These are phyloP conservation scores for Sander vitreus DNA, from an alignment of 2,113 vertebrate genomes.

Conservation along the genomic window DNA sequence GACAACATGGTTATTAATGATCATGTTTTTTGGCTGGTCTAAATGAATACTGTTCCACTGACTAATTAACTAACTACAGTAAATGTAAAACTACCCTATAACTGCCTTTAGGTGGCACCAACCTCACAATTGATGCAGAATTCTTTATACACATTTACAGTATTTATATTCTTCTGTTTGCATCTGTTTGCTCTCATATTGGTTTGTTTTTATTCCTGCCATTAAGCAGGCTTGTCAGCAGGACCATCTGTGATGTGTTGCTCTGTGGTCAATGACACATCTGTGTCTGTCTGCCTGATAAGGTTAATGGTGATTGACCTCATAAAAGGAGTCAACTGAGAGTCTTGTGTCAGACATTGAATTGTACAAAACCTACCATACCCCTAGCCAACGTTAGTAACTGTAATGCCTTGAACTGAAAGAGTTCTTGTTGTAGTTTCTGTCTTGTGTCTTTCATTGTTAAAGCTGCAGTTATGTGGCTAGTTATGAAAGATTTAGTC, in stretches of 20 bases:
- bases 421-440: background rate
- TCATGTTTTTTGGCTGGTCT: constrained; percentile 39
- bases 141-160: background rate
- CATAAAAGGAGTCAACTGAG: constrained; percentile 48
- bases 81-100: constrained; percentile 37
- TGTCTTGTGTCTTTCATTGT: background rate
- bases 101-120: constrained; percentile 58
- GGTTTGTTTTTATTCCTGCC: constrained; percentile 31
- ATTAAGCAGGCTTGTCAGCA: constrained; percentile 34
- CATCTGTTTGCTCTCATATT: constrained; percentile 41
- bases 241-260: constrained; percentile 66
- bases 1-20: constrained; percentile 40
- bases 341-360: constrained; percentile 32
- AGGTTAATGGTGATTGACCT: constrained; percentile 67
- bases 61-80: constrained; percentile 49
- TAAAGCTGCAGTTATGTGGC: constrained; percentile 4
- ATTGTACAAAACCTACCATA: background rate
- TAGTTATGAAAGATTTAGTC: background rate
- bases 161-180: constrained; percentile 28
- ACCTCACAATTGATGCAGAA: constrained; percentile 20
- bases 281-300: constrained; percentile 58
- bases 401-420: background rate
- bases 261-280: constrained; percentile 58
- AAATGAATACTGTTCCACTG: constrained; percentile 36
- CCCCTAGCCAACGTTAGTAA: background rate